phyloP scores from a whole-genome alignment of 2,888 invertebrate genomes.

The Odontothrips loti region DNA sequence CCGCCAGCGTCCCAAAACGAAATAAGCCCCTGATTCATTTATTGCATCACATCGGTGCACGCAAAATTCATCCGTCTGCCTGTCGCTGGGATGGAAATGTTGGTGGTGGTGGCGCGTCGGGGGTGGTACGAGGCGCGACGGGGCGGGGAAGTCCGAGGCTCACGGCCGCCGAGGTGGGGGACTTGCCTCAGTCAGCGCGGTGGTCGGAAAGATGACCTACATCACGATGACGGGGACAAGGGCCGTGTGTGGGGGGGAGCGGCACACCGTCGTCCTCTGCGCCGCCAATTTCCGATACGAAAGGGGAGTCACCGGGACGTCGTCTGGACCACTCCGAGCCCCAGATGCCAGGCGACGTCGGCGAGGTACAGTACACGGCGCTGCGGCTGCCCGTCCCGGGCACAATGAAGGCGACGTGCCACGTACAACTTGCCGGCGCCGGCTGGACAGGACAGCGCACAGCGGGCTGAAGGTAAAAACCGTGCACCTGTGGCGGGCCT shows the following conservation, averaged over 20 bases:
- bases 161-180: not conserved
- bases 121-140: too few species aligned
- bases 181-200: not conserved
- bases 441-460: not conserved
- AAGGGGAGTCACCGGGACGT: too few species aligned
- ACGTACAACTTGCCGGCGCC: too few species aligned
- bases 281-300: too few species aligned
- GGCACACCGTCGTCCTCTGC: not conserved
- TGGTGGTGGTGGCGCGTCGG: not conserved
- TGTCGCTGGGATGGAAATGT: not conserved
- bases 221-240: not conserved
- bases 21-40: not conserved
- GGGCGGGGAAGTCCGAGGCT: not conserved
- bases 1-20: not conserved
- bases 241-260: not conserved
- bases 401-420: too few species aligned
- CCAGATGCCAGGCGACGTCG: too few species aligned
- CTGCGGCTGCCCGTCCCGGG: too few species aligned
- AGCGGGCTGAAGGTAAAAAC: too few species aligned
- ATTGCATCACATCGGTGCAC: conserved; percentile 6
- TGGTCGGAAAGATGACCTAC: too few species aligned
- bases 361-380: too few species aligned
- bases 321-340: too few species aligned
- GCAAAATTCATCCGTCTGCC: not conserved
- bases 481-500: too few species aligned